phyloP scores from a whole-genome alignment of 2,797 vertebrate species.

The Melanogrammus aeglefinus region DNA sequence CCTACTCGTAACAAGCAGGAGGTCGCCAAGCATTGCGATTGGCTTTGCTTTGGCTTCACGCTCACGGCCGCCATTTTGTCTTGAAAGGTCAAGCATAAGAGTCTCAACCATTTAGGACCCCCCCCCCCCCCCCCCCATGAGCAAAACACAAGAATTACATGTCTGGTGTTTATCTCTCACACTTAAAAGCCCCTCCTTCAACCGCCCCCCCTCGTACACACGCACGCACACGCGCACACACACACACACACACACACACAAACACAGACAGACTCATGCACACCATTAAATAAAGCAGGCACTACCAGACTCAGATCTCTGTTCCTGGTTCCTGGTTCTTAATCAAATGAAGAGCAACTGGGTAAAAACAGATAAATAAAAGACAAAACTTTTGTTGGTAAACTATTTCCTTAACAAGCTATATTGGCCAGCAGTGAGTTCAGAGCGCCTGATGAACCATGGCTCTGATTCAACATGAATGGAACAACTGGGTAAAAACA shows the following conservation, averaged over 20 bases:
- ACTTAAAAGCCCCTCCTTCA: constrained; percentile 45
- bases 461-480: constrained; percentile 26
- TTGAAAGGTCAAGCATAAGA: constrained; percentile 49
- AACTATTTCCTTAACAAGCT: background rate
- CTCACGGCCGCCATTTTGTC: constrained; percentile 41
- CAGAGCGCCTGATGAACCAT: constrained; percentile 43
- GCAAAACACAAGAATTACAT: constrained; percentile 51
- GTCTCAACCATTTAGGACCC: constrained; percentile 48
- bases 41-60: constrained; percentile 31
- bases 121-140: constrained; percentile 21
- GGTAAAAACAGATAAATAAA: background rate
- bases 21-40: constrained; percentile 8
- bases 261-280: background rate
- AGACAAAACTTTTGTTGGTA: background rate
- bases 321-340: background rate
- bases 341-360: too few relatives aligned
- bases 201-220: too few relatives aligned
- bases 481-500: background rate
- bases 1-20: background rate
- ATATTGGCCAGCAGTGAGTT: constrained; percentile 36
- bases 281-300: too few relatives aligned
- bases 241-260: background rate
- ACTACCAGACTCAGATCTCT: too few relatives aligned
- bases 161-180: constrained; percentile 52
- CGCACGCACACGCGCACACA: too few relatives aligned